A percentile compares a stretch with the other conserved stretches of the same genome.
These are phyloP conservation scores for Esox masquinongy DNA, from an alignment of 2,797 vertebrate genomes.

Conservation along the genomic window DNA sequence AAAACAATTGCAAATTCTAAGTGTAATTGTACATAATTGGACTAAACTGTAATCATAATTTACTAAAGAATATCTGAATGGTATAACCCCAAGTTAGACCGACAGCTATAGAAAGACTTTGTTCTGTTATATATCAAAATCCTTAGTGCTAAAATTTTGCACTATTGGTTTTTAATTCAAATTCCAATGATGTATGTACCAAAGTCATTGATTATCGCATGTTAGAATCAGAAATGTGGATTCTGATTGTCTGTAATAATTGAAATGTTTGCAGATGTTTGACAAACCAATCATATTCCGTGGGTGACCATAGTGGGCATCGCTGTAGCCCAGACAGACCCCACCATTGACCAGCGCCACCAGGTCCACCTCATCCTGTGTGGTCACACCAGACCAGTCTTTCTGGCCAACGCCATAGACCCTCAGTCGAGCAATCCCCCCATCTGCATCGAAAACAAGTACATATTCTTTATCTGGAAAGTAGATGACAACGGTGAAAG, in stretches of 20 bases:
- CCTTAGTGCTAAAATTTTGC: neutral
- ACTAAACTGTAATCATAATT: too few relatives aligned
- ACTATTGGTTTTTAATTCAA: neutral
- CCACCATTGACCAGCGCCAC: slow-evolving; percentile 79
- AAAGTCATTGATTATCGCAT: neutral
- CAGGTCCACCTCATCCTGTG: slow-evolving; percentile 74
- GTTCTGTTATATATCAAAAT: neutral
- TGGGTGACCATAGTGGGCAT: slow-evolving; percentile 85
- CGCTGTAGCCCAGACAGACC: slow-evolving; percentile 82
- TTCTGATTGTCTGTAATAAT: neutral
- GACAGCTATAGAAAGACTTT: neutral
- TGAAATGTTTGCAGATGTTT: neutral
- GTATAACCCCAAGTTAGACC: neutral
- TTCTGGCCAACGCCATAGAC: slow-evolving; percentile 81
- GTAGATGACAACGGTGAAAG: neutral
- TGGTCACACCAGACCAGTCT: slow-evolving; percentile 71
- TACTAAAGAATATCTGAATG: too few relatives aligned
- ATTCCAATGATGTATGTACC: neutral
- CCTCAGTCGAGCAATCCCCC: slow-evolving; percentile 80
- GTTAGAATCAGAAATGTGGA: too few relatives aligned
- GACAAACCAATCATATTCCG: slow-evolving; percentile 83
- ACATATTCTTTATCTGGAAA: neutral
- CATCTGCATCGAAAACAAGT: slow-evolving; percentile 70
- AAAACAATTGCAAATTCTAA: too few relatives aligned
- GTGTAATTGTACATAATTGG: too few relatives aligned